Evolutionary conservation across 2,888 invertebrate genomes (phyloP), one percentile per base, ranked within the genome.

Genomic region (Lymantria dispar): DNA sequence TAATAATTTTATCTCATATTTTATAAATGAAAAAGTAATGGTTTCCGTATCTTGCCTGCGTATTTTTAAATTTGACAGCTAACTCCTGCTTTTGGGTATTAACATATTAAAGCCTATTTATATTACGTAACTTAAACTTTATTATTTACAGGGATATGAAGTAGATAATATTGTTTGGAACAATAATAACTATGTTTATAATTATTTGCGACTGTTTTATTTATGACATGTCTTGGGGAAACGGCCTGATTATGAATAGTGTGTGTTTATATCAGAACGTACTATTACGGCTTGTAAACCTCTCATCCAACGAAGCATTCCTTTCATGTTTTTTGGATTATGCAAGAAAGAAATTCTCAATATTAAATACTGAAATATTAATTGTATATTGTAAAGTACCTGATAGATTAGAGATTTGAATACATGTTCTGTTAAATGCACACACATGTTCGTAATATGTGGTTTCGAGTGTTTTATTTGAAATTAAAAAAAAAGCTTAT

Each of bases 371-470:
- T 64, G 67, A 68, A 63, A 69, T 55, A 59, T 69, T 65, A 69
- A 68, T 75, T 75, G 75, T 78, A 78, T 78, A 79, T 76, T 77
- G 74, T 78, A 78, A 82, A 75, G 84, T 84, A 84, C 84, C 84
- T 84, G 84, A 84, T 83, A 83, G 73, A 70, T 75, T 83, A 84
- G 80, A 75, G 50, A 61, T 65, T 58, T 80, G 78, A n/a, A 62
- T 53, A 54, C 62, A 68, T 65, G 63, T 80, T 82, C 79, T 83
- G 83, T 80, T 84, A 81, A 38, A 12, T 77, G 71, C 77, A 84
- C 81, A 85, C 84, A 81, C 79, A 78, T 74, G 64, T 70, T 77
- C 76, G 69, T 80, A 76, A 75, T 68, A 66, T 72, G 77, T 74
- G 69, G 74, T 74, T 72, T 76, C 74, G 66, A 60, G 72, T 71